Percentiles rank a stretch among this genome's conserved stretches.
Evolutionary conservation across 2,888 invertebrate species (phyloP).

Genomic region (Trimorus sp.): DNA sequence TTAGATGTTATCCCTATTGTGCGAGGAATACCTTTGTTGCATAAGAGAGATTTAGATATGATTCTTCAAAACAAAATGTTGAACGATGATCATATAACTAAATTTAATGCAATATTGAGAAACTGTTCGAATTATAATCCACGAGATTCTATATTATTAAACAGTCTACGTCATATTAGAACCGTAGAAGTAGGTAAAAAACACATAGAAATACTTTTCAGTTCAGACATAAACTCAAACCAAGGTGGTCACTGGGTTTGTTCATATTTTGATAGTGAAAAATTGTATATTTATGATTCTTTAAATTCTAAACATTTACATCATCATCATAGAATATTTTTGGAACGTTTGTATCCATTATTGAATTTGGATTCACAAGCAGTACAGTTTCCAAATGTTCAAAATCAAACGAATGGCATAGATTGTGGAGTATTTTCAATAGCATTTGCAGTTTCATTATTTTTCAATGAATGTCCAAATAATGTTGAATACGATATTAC

Average conservation of each 20-base stretch:
- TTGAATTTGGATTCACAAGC: not conserved
- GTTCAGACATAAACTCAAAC: not conserved
- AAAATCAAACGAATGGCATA: conserved; percentile 12
- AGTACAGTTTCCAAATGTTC: conserved; percentile 8
- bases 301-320: conserved; percentile 3
- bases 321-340: conserved; percentile 8
- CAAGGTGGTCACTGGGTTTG: conserved; percentile 14
- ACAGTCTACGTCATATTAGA: too few relatives aligned
- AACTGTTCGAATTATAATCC: too few relatives aligned
- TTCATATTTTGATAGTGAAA: not conserved
- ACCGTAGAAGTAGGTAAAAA: not conserved
- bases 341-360: conserved; percentile 3
- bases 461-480: not conserved
- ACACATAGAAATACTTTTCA: conserved; percentile 8
- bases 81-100: too few relatives aligned
- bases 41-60: too few relatives aligned
- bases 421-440: conserved; percentile 12
- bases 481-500: not conserved
- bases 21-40: too few relatives aligned
- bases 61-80: too few relatives aligned
- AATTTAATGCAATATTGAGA: too few relatives aligned
- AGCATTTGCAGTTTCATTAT: conserved; percentile 5
- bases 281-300: conserved; percentile 10
- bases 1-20: too few relatives aligned
- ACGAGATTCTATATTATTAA: too few relatives aligned